Percentiles rank a stretch among this genome's conserved stretches.
Evolutionary conservation across 1,140 invertebrate species (phyloP).

Genomic region (Brachionus rubens): DNA sequence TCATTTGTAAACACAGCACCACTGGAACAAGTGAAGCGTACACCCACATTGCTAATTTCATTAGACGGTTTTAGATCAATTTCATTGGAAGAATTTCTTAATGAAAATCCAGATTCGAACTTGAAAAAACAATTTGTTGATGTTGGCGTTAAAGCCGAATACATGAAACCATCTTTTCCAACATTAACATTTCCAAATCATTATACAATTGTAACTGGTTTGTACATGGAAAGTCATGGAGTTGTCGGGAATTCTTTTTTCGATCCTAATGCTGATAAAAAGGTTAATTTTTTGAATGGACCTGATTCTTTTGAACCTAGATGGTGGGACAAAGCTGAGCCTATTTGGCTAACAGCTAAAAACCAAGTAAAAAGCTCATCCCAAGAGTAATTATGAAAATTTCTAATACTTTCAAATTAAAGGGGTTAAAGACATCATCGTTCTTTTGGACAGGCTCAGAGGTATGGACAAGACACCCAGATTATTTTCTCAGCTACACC

Average conservation of each 20-base stretch:
- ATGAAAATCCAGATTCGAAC: constrained; percentile 62
- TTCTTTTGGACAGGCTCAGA: constrained; percentile 38
- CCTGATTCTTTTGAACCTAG: constrained; percentile 27
- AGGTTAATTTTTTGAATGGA: constrained; percentile 40
- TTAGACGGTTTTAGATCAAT: constrained; percentile 72
- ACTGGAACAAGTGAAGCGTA: too few species aligned
- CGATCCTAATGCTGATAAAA: constrained; percentile 57
- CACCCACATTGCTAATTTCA: constrained; percentile 62
- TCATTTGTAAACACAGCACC: too few species aligned
- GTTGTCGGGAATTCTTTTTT: constrained; percentile 68
- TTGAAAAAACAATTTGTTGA: constrained; percentile 63
- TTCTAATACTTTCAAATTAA: neutral
- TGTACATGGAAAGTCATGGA: constrained; percentile 64
- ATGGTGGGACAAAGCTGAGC: constrained; percentile 47
- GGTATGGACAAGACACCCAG: constrained; percentile 39
- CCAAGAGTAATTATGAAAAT: neutral
- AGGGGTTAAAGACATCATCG: constrained; percentile 33
- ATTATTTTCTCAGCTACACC: constrained; percentile 7
- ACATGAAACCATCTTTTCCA: constrained; percentile 68
- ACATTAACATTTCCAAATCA: constrained; percentile 78
- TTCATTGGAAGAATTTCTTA: constrained; percentile 63
- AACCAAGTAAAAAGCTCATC: constrained; percentile 26
- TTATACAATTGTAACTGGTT: constrained; percentile 70
- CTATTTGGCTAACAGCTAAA: constrained; percentile 48
- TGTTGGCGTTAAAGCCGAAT: constrained; percentile 65